Evolutionary conservation across 2,113 vertebrate species (phyloP).

Genomic region (Paracyprichromis sp.): DNA sequence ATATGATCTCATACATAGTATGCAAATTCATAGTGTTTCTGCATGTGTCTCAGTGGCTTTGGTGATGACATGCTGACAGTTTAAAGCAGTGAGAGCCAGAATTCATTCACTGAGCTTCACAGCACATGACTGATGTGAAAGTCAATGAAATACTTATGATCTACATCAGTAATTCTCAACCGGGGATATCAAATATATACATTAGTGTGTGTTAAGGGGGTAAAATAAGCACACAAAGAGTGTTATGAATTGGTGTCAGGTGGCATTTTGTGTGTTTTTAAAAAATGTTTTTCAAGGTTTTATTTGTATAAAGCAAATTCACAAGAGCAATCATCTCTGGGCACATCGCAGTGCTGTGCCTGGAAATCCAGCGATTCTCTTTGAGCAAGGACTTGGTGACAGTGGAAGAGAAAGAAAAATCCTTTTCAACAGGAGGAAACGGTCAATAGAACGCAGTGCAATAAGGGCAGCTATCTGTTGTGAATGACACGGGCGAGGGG

Average conservation of each 20-base stretch:
- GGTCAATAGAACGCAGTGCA: fast-evolving
- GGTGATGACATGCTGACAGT: not conserved
- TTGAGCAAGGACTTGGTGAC: not conserved
- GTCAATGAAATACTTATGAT: not conserved
- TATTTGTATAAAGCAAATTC: not conserved
- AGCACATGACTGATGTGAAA: not conserved
- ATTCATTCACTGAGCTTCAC: not conserved
- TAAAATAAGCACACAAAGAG: not conserved
- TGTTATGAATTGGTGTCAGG: not conserved
- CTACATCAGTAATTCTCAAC: not conserved
- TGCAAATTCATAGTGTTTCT: not conserved
- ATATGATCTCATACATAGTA: not conserved
- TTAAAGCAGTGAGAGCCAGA: not conserved
- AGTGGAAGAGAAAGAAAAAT: not conserved
- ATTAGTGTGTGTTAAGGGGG: not conserved
- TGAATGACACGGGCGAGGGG: fast-evolving
- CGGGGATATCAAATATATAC: not conserved
- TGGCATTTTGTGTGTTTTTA: not conserved
- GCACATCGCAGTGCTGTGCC: fast-evolving
- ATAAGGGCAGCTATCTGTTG: not conserved
- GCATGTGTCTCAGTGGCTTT: not conserved
- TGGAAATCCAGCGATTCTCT: not conserved
- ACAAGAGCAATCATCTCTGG: not conserved
- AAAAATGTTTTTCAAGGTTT: not conserved
- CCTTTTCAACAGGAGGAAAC: not conserved